Evolutionary conservation across 1,140 invertebrate species (phyloP), one percentile per base, ranked within the genome.

Genomic region (Aphis craccivora): DNA sequence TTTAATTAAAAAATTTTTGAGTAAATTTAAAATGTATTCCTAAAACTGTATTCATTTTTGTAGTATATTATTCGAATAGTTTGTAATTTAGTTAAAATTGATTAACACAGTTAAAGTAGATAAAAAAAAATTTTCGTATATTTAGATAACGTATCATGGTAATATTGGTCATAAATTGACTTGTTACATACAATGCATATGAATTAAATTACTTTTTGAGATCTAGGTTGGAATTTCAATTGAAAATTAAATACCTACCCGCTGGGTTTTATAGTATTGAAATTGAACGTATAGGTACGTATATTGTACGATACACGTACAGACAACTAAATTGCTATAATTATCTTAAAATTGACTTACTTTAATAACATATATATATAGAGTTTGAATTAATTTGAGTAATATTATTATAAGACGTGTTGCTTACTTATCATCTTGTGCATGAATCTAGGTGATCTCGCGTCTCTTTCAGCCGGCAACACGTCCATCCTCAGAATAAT

Each of bases 401-500:
- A 11, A 60, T 9, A 35, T n/a, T 37, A 48, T 87, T 0, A 87
- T 87, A 14, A 22, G 8, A 87, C 6, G 86, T 4, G 51, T 60
- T 35, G 5, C 91, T 93, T 30, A 93, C 91, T 93, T 22, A 93
- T 55, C 48, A 53, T 84, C 18, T 93, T 93, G n/a, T 93, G 67
- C 76, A 84, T 48, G 81, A 86, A 86, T 7, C 81, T 53, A 11
- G 95, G 95, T 45, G 93, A 89, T 48, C 94, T 45, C 14, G 37
- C 48, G 7, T 89, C 83, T 1, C 89, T 89, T 20, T 94, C 94
- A 30, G 95, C 94, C 67, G 96, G 96, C 86, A 96, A 96, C 23
- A 97, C 95, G 94, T 98, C 97, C 84, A 98, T 94, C 93, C 97
- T 97, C 9, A 97, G 95, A 18, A 98, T 95, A 1, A 97, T 97